Percentiles rank a stretch among this genome's conserved stretches.
Conservation (phyloP, 2,888 invertebrate genomes). For the Athalia rosae region DNA sequence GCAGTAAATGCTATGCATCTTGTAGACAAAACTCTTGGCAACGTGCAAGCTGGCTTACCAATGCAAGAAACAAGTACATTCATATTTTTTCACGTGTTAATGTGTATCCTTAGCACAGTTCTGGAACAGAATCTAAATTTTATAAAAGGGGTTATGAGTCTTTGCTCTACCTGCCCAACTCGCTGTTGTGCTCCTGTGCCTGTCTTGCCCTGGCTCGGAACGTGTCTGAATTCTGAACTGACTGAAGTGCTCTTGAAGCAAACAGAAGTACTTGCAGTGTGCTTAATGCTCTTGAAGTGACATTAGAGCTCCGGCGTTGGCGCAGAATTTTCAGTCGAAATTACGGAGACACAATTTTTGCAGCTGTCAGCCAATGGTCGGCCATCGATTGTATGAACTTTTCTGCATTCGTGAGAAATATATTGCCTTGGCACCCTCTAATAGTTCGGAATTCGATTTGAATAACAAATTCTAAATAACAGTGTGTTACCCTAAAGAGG, state of each 20-base stretch:
- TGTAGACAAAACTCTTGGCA: neutral
- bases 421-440: conserved; percentile 23
- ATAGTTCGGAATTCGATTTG: conserved; percentile 34
- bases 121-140: neutral
- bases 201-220: no score
- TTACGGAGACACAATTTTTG: conserved; percentile 59
- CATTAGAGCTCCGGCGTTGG: conserved; percentile 3
- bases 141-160: conserved; percentile 14
- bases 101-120: neutral
- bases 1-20: neutral
- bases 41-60: neutral
- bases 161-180: no score
- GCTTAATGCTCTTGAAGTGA: neutral
- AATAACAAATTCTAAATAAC: conserved; percentile 26
- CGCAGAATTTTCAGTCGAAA: neutral
- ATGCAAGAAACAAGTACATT: conserved; percentile 33
- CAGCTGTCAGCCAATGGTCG: conserved; percentile 69
- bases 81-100: neutral
- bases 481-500: conserved; percentile 47
- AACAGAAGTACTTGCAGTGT: no score
- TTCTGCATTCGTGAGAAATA: conserved; percentile 53
- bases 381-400: conserved; percentile 64
- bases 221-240: no score
- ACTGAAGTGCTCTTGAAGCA: no score
- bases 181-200: no score